Conservation (phyloP, 2,888 invertebrate species). For the Pedicia rivosa region DNA sequence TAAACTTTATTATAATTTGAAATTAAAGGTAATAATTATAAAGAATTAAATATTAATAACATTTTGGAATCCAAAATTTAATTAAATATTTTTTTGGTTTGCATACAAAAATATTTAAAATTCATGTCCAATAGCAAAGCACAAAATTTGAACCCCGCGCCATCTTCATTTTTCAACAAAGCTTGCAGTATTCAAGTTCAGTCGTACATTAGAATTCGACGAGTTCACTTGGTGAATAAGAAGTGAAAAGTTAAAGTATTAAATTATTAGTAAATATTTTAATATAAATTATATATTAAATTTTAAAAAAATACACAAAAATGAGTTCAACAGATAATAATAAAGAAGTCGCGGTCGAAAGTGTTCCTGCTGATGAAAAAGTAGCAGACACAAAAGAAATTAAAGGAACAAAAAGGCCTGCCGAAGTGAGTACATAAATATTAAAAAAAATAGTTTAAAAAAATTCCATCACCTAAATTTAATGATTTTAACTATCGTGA, state of each 20-base stretch:
- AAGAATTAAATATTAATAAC: no score
- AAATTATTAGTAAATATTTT: constrained; percentile 1
- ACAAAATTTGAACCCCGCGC: constrained; percentile 41
- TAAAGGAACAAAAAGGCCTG: constrained; percentile 66
- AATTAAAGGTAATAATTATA: no score
- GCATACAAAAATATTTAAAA: background rate
- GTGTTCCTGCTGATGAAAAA: constrained; percentile 45
- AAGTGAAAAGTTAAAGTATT: constrained; percentile 1
- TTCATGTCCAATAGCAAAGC: background rate
- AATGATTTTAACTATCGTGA: background rate
- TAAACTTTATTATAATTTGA: constrained; percentile 13
- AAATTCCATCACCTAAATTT: background rate
- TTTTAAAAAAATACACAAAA: constrained; percentile 22
- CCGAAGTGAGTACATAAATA: constrained; percentile 51
- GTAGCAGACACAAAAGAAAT: constrained; percentile 46
- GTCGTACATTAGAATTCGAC: constrained; percentile 43
- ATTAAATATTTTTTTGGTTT: no score
- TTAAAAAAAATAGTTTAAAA: background rate
- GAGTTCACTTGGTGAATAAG: constrained; percentile 23
- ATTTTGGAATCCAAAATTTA: no score
- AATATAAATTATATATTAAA: constrained; percentile 8
- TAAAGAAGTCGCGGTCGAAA: constrained; percentile 57
- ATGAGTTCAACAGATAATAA: constrained; percentile 72
- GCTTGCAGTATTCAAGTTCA: constrained; percentile 41
- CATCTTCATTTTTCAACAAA: constrained; percentile 56